Evolutionary conservation across 2,113 vertebrate species (phyloP).

Genomic region (Hemiscyllium ocellatum): DNA sequence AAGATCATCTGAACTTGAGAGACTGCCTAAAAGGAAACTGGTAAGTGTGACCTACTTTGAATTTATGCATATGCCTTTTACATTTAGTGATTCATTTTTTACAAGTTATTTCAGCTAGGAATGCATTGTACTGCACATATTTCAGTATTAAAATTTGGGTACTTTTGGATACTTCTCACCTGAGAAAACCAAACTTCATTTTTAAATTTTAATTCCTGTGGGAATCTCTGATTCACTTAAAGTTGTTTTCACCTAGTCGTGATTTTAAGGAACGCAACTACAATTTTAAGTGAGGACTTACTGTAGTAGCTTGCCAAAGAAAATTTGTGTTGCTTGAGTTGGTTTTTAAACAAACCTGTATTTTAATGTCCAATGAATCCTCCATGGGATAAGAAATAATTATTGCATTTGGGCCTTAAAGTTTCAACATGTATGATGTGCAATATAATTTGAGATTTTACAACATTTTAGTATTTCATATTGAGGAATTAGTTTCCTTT

Average conservation of each 20-base stretch:
- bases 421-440: background rate
- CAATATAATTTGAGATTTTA: background rate
- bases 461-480: background rate
- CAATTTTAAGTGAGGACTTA: background rate
- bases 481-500: background rate
- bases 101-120: background rate
- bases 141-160: background rate
- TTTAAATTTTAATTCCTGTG: background rate
- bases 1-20: background rate
- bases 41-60: background rate
- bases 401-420: background rate
- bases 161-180: too few species aligned
- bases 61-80: background rate
- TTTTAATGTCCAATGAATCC: too few species aligned
- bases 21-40: background rate
- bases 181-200: background rate
- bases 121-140: background rate
- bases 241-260: background rate
- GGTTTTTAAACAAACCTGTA: background rate
- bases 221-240: background rate
- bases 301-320: background rate
- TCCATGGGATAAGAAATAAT: background rate
- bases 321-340: background rate
- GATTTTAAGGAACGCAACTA: background rate
- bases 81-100: background rate